These are phyloP conservation scores for Hirtodrosophila histrioides DNA, from an alignment of 2,888 invertebrate genomes.

Conservation along the genomic window DNA sequence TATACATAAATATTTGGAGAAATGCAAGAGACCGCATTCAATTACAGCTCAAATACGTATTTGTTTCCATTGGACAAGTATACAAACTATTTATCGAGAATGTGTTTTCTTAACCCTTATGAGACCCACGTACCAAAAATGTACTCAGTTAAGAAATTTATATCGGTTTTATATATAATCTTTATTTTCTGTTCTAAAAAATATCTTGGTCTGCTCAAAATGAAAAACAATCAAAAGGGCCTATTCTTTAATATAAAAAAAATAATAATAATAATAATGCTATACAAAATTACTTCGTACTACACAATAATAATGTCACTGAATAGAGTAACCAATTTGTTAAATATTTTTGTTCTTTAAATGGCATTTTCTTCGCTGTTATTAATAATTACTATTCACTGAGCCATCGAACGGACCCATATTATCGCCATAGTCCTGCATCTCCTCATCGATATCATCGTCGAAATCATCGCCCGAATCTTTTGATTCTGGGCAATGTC, in stretches of 20 bases:
- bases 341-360: constrained; percentile 59
- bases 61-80: background rate
- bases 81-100: constrained; percentile 3
- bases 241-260: constrained; percentile 47
- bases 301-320: constrained; percentile 78
- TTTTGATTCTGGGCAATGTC: constrained; percentile 87
- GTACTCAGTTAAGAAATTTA: background rate
- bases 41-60: background rate
- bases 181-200: constrained; percentile 34
- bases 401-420: constrained; percentile 85
- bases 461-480: constrained; percentile 85
- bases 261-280: constrained; percentile 72
- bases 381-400: constrained; percentile 81
- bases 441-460: constrained; percentile 81
- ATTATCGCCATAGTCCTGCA: constrained; percentile 87
- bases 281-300: constrained; percentile 78
- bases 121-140: background rate
- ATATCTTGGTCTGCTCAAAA: constrained; percentile 49
- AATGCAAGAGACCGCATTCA: background rate
- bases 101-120: constrained; percentile 31
- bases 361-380: constrained; percentile 64
- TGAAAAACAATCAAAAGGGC: constrained; percentile 61
- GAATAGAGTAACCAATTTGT: constrained; percentile 75
- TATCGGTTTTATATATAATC: constrained; percentile 17
- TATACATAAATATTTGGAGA: background rate